Evolutionary conservation across 2,797 vertebrate species (phyloP).

Genomic region (Acanthurus tractus): DNA sequence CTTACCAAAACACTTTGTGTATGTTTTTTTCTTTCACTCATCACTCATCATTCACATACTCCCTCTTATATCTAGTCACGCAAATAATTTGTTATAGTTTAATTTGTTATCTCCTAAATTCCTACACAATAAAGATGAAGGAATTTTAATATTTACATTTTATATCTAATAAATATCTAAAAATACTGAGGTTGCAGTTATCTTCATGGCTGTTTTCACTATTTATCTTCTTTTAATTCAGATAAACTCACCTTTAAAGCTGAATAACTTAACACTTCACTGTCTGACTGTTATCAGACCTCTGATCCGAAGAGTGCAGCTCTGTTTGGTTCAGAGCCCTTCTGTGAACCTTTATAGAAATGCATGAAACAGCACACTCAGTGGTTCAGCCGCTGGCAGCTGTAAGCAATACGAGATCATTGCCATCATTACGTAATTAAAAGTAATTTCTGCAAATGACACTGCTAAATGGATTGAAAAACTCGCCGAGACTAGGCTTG

Average conservation of each 20-base stretch:
- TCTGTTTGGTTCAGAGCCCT: conserved; percentile 55
- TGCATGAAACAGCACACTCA: conserved; percentile 40
- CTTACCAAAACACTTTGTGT: too few relatives aligned
- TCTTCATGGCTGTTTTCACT: too few relatives aligned
- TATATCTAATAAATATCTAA: too few relatives aligned
- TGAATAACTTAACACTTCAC: conserved; percentile 38
- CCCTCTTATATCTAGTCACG: neutral
- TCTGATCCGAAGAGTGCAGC: conserved; percentile 51
- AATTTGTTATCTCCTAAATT: too few relatives aligned
- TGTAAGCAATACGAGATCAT: conserved; percentile 77
- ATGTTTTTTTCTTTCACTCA: neutral
- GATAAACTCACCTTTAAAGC: conserved; percentile 15
- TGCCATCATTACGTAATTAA: conserved; percentile 84
- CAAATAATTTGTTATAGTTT: neutral
- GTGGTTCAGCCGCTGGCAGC: conserved; percentile 65
- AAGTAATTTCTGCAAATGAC: conserved; percentile 81
- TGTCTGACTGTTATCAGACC: conserved; percentile 39
- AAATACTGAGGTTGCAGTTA: too few relatives aligned
- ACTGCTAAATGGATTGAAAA: conserved; percentile 77
- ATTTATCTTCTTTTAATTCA: too few relatives aligned
- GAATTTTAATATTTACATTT: too few relatives aligned
- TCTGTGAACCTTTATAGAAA: conserved; percentile 53
- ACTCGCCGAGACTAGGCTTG: conserved; percentile 58
- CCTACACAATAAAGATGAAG: too few relatives aligned
- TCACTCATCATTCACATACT: neutral